Evolutionary conservation across 2,113 vertebrate genomes (phyloP).

Genomic region (Microtus pennsylvanicus): DNA sequence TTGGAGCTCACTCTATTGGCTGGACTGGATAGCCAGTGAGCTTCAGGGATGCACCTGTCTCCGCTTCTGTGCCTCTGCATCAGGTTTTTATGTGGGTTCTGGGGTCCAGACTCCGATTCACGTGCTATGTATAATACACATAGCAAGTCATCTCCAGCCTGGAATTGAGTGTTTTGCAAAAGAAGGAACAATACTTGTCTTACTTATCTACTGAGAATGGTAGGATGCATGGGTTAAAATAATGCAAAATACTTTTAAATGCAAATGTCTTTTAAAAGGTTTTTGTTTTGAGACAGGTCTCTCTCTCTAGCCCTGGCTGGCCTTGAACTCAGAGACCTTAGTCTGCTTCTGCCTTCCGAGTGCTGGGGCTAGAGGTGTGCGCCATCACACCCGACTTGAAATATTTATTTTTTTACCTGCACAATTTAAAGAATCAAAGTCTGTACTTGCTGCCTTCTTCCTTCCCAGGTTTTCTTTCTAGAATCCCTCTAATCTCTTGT

Average conservation of each 20-base stretch:
- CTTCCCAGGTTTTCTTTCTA: constrained; percentile 14
- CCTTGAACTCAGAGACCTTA: background rate
- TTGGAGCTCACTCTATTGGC: background rate
- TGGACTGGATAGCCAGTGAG: background rate
- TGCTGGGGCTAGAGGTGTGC: background rate
- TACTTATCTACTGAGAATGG: background rate
- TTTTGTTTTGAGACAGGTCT: constrained; percentile 8
- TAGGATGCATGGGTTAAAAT: constrained; percentile 23
- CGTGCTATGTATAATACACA: background rate
- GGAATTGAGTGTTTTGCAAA: constrained; percentile 44
- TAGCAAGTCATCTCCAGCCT: background rate
- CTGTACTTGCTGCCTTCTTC: background rate
- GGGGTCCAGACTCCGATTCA: background rate
- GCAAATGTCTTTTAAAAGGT: background rate
- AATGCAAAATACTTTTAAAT: background rate
- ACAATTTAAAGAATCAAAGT: constrained; percentile 9
- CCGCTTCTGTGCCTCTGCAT: background rate
- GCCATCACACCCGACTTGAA: background rate
- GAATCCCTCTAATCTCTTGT: background rate
- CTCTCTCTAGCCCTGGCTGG: background rate
- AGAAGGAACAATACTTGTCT: constrained; percentile 24
- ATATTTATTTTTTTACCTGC: background rate
- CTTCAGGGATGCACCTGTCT: background rate
- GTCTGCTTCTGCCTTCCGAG: background rate
- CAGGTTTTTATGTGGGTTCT: background rate